Conservation (phyloP, 2,113 vertebrate species). For the Hemibagrus wyckioides region DNA sequence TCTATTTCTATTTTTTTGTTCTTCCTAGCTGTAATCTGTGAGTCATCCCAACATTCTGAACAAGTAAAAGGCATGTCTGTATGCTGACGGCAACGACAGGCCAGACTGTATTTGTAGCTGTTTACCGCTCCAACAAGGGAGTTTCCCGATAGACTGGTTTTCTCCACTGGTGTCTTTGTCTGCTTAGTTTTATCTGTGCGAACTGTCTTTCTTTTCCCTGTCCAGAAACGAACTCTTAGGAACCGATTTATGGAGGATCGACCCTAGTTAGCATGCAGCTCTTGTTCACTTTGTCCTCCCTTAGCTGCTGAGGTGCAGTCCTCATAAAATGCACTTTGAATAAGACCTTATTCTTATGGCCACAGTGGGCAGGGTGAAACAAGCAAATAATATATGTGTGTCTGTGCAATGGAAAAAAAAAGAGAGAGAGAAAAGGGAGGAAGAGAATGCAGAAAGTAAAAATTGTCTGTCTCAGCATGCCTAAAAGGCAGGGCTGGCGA, state of each 20-base stretch:
- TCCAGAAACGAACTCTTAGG: background rate
- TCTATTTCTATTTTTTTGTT: background rate
- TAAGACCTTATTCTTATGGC: background rate
- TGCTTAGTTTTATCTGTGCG: background rate
- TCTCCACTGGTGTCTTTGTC: background rate
- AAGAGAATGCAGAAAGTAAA: slow-evolving; percentile 12
- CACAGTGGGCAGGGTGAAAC: background rate
- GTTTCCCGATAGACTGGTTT: slow-evolving; percentile 54
- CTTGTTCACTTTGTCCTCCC: slow-evolving; percentile 6
- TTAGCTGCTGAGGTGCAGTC: background rate
- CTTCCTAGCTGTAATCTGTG: slow-evolving; percentile 27
- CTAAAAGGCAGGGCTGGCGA: slow-evolving; percentile 17
- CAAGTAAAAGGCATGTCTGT: slow-evolving; percentile 28
- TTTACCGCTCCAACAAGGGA: slow-evolving; percentile 42
- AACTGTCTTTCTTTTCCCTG: slow-evolving; percentile 1
- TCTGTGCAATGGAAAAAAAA: background rate
- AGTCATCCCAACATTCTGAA: slow-evolving; percentile 39
- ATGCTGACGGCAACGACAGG: slow-evolving; percentile 19
- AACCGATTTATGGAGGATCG: slow-evolving; percentile 4
- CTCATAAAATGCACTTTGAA: background rate
- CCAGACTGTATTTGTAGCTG: slow-evolving; percentile 24
- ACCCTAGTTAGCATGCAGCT: slow-evolving; percentile 38
- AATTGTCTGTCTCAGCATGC: slow-evolving; percentile 36
- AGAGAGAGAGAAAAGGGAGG: background rate
- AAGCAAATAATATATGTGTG: background rate